A percentile compares a stretch with the other conserved stretches of the same genome.
These are phyloP conservation scores for Crotophaga sulcirostris DNA, from an alignment of 2,113 vertebrate species.

Conservation along the genomic window DNA sequence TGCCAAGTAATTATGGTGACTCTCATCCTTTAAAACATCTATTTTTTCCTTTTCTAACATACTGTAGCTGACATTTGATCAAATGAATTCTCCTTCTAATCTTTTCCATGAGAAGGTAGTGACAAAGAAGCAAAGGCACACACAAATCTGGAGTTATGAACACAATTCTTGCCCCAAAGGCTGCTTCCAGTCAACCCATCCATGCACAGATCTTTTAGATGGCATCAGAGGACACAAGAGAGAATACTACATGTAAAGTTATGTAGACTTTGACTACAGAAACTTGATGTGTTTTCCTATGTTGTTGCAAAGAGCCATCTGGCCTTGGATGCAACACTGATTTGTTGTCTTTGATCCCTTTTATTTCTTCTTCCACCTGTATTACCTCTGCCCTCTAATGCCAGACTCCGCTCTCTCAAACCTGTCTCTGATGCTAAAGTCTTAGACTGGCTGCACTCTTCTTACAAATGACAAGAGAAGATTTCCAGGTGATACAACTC, in stretches of 20 bases:
- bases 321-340: background rate
- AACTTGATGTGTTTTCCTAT: background rate
- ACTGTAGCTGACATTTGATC: background rate
- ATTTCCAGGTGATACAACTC: background rate
- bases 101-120: background rate
- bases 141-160: background rate
- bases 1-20: background rate
- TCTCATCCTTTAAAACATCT: background rate
- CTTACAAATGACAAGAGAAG: background rate
- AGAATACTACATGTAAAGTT: background rate
- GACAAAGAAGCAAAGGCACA: background rate
- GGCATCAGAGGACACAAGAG: background rate
- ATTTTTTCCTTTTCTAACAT: background rate
- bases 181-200: background rate
- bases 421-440: background rate
- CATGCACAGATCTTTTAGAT: background rate
- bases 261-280: background rate
- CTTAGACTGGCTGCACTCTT: background rate
- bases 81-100: background rate
- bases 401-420: background rate
- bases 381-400: background rate
- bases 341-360: background rate
- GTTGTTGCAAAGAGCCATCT: background rate
- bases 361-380: background rate
- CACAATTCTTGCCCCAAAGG: background rate